Evolutionary conservation across 1,140 invertebrate species (phyloP).

Genomic region (Vollenhovia emeryi): DNA sequence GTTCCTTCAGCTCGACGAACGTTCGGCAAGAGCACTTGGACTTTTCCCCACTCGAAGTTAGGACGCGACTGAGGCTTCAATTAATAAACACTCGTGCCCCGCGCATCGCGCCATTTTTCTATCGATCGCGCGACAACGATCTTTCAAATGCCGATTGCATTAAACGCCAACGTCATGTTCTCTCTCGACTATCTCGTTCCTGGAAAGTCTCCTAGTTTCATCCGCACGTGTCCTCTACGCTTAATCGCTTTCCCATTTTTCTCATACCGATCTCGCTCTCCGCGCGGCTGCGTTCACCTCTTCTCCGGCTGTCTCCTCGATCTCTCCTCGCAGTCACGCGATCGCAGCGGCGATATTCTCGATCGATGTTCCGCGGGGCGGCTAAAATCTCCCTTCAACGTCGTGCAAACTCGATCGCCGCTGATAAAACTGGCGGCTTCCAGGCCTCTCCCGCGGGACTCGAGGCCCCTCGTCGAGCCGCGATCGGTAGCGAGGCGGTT

Average conservation of each 20-base stretch:
- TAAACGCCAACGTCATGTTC: neutral
- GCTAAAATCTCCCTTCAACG: slow-evolving; percentile 10
- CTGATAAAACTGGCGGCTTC: slow-evolving; percentile 1
- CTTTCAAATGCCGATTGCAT: neutral
- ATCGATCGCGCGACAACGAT: neutral
- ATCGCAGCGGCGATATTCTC: neutral
- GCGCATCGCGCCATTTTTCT: neutral
- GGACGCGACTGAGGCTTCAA: neutral
- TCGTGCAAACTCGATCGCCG: slow-evolving; percentile 10
- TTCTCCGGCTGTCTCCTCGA: neutral
- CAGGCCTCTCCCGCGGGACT: slow-evolving; percentile 8
- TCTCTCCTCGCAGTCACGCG: neutral
- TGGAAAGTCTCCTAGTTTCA: neutral
- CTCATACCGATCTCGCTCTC: neutral
- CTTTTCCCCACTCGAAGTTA: neutral
- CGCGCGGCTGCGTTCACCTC: neutral
- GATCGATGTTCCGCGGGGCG: neutral
- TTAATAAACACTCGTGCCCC: neutral
- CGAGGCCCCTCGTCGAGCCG: slow-evolving; percentile 29
- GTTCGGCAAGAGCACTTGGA: neutral
- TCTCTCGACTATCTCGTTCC: neutral
- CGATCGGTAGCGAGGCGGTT: slow-evolving; percentile 71
- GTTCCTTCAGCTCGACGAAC: neutral
- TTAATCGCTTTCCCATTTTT: neutral
- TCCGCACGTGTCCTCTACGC: neutral